These are phyloP conservation scores for Neomorphus geoffroyi DNA, from an alignment of 2,797 vertebrate species.

Conservation along the genomic window DNA sequence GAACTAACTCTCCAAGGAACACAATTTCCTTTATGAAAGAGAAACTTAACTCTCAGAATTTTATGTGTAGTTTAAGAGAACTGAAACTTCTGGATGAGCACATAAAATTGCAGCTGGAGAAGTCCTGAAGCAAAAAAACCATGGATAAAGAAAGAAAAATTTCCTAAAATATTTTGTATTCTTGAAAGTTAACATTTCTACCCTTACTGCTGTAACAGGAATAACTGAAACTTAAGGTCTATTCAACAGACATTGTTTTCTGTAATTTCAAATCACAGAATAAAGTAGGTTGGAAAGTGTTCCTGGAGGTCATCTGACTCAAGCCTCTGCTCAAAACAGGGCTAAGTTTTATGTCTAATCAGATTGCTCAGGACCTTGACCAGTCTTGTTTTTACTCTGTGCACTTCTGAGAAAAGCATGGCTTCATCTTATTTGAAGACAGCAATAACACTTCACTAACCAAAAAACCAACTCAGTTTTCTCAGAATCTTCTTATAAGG, in stretches of 20 bases:
- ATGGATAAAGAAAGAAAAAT: background rate
- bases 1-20: conserved; percentile 6
- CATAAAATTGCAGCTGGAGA: conserved; percentile 19
- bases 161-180: background rate
- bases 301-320: background rate
- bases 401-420: background rate
- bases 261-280: background rate
- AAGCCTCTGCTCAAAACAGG: background rate
- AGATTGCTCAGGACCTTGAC: background rate
- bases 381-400: background rate
- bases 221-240: background rate
- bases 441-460: background rate
- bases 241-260: background rate
- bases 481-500: background rate
- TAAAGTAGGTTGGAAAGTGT: background rate
- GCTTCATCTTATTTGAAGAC: background rate
- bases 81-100: background rate
- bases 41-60: background rate
- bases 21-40: conserved; percentile 11
- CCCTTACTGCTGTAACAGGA: background rate
- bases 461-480: background rate
- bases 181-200: background rate
- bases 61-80: conserved; percentile 21
- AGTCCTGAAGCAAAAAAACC: background rate
- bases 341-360: background rate